Conservation (phyloP, 2,888 invertebrate species). For the Dolomedes plantarius region DNA sequence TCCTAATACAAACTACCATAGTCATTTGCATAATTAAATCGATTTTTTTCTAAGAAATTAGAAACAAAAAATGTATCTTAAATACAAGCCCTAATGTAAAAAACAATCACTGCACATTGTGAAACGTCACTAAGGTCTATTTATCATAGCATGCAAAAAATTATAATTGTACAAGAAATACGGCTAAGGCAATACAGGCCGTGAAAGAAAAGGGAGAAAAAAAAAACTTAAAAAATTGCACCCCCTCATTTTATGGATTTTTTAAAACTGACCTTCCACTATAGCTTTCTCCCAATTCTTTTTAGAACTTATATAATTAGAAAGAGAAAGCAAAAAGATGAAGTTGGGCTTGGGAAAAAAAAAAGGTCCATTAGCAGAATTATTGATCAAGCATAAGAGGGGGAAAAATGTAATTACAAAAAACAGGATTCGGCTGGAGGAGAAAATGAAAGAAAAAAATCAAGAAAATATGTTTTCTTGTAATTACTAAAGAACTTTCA, state of each 20-base stretch:
- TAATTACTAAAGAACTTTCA: conserved; percentile 67
- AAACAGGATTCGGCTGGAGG: conserved; percentile 21
- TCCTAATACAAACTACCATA: conserved; percentile 1
- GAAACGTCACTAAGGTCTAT: conserved; percentile 42
- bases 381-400: conserved; percentile 56
- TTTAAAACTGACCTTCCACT: conserved; percentile 53
- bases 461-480: conserved; percentile 34
- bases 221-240: conserved; percentile 22
- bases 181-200: conserved; percentile 45
- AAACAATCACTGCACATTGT: conserved; percentile 48
- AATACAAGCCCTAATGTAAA: conserved; percentile 20
- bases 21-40: conserved; percentile 26
- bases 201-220: conserved; percentile 33
- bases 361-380: conserved; percentile 65
- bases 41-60: neutral
- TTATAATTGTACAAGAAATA: conserved; percentile 58
- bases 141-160: conserved; percentile 49
- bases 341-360: conserved; percentile 3
- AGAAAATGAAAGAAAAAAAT: conserved; percentile 26
- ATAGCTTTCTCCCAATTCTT: conserved; percentile 54
- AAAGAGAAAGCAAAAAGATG: conserved; percentile 28
- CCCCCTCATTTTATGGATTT: neutral
- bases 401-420: conserved; percentile 63
- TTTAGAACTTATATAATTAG: conserved; percentile 68
- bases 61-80: neutral